Conservation (phyloP, 2,888 invertebrate genomes). For the Tenthredo amoena region DNA sequence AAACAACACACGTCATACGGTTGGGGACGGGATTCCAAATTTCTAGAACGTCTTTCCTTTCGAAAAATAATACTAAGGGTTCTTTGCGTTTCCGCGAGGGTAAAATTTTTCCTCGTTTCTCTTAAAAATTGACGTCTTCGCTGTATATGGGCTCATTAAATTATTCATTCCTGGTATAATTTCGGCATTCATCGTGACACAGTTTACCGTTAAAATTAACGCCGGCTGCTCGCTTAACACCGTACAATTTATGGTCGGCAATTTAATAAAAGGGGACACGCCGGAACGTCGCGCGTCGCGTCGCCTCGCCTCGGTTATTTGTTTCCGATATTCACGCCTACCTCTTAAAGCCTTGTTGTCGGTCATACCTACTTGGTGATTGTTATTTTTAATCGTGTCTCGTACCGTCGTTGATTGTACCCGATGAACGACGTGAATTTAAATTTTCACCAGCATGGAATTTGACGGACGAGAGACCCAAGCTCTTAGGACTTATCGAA, state of each 20-base stretch:
- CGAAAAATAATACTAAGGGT: background rate
- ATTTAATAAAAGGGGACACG: slow-evolving; percentile 37
- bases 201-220: slow-evolving; percentile 33
- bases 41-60: background rate
- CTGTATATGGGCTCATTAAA: background rate
- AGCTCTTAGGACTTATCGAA: background rate
- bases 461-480: background rate
- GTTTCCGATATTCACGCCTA: slow-evolving; percentile 46
- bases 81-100: background rate
- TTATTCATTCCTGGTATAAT: slow-evolving; percentile 10
- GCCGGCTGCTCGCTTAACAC: background rate
- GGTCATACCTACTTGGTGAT: slow-evolving; percentile 21
- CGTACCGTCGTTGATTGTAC: slow-evolving; percentile 33
- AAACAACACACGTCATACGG: background rate
- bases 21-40: background rate
- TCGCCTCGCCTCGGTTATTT: slow-evolving; percentile 31
- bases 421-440: slow-evolving; percentile 5
- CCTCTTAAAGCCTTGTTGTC: slow-evolving; percentile 15
- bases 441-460: slow-evolving; percentile 16
- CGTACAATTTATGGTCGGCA: slow-evolving; percentile 28
- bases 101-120: background rate
- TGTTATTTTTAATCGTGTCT: slow-evolving; percentile 45
- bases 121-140: background rate
- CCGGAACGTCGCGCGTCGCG: slow-evolving; percentile 6
- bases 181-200: slow-evolving; percentile 28